Evolutionary conservation across 2,797 vertebrate species (phyloP).

Genomic region (Brachymystax lenok): DNA sequence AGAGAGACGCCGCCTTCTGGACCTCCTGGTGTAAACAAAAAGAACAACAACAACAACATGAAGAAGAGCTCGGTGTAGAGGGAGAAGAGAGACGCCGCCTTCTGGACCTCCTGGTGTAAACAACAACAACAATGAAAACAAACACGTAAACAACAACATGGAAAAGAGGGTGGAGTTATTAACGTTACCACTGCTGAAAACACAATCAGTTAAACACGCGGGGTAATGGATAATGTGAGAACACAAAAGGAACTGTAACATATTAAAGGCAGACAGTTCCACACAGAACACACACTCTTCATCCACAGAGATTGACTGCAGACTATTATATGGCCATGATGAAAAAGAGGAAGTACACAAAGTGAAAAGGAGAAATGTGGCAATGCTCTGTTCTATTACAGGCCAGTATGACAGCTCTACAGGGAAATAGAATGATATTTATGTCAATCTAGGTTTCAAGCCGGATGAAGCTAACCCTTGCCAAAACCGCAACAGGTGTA

Average conservation of each 20-base stretch:
- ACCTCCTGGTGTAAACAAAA: too few species aligned
- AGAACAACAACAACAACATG: constrained; percentile 28
- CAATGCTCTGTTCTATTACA: background rate
- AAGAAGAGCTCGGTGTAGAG: constrained; percentile 84
- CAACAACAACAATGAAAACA: too few species aligned
- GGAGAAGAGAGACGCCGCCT: constrained; percentile 83
- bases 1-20: too few species aligned
- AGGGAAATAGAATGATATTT: background rate
- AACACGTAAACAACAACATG: too few species aligned
- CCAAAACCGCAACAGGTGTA: constrained; percentile 36
- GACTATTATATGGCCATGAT: background rate
- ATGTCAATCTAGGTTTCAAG: background rate
- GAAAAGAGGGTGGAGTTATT: too few species aligned
- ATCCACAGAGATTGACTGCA: background rate
- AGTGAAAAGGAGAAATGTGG: constrained; percentile 8
- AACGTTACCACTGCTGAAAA: background rate
- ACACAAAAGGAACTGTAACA: background rate
- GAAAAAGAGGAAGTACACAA: constrained; percentile 30
- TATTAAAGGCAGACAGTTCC: background rate
- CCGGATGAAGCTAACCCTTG: constrained; percentile 4
- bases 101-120: constrained; percentile 85
- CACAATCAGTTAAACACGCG: background rate
- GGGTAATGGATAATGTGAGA: background rate
- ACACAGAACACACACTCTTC: background rate
- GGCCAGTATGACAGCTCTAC: background rate